A percentile compares a stretch with the other conserved stretches of the same genome.
Conservation (phyloP, 2,888 invertebrate genomes). For the Thymelicus lineola region DNA sequence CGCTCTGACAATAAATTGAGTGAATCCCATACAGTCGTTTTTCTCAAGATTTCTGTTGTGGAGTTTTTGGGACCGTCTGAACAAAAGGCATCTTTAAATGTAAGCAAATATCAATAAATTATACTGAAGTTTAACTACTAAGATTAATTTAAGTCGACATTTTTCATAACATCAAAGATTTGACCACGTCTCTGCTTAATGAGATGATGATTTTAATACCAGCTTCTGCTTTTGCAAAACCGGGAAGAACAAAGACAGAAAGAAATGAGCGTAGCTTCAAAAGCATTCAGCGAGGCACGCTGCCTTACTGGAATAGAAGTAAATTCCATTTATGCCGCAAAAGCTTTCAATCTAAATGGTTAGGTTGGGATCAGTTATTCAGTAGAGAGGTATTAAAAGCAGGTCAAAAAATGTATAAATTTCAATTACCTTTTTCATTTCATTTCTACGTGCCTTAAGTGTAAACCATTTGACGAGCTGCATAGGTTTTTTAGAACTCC, state of each 20-base stretch:
- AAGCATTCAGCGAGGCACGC: background rate
- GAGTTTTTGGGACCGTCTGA: too few relatives aligned
- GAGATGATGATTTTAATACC: background rate
- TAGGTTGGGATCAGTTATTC: slow-evolving; percentile 1
- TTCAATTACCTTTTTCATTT: background rate
- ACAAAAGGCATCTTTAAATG: too few relatives aligned
- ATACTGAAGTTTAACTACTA: too few relatives aligned
- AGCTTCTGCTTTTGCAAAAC: background rate
- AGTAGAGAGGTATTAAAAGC: slow-evolving; percentile 3
- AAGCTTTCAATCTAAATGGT: slow-evolving; percentile 7
- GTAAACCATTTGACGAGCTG: too few relatives aligned
- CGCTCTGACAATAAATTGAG: too few relatives aligned
- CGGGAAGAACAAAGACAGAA: background rate
- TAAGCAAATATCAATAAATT: too few relatives aligned
- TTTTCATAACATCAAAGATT: background rate
- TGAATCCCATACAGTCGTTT: too few relatives aligned
- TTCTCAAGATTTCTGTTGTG: too few relatives aligned
- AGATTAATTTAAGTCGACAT: too few relatives aligned
- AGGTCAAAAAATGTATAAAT: background rate
- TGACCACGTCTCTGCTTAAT: background rate
- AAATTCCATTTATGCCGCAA: slow-evolving; percentile 1
- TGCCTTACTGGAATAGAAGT: background rate
- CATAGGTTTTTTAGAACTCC: too few relatives aligned
- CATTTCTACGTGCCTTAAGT: background rate
- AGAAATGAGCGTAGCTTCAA: slow-evolving; percentile 4